A percentile compares a stretch with the other conserved stretches of the same genome.
Conservation (phyloP, 1,140 invertebrate genomes). For the Diorhabda sublineata region DNA sequence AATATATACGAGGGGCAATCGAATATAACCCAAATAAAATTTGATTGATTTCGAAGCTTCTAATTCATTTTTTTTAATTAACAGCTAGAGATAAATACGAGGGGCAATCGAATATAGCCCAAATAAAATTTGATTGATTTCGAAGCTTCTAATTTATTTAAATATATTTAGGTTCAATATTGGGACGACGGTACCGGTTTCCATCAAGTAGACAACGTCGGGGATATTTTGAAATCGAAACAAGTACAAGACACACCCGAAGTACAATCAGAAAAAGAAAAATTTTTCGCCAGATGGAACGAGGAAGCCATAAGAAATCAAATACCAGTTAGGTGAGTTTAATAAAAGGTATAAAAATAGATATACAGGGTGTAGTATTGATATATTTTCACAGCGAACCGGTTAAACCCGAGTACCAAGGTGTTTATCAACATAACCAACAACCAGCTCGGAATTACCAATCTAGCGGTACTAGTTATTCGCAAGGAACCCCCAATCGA, state of each 20-base stretch:
- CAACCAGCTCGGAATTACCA: slow-evolving; percentile 12
- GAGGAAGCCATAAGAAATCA: slow-evolving; percentile 55
- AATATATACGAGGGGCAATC: too few relatives aligned
- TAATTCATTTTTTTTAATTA: too few relatives aligned
- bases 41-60: too few relatives aligned
- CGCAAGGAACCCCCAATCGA: slow-evolving; percentile 3
- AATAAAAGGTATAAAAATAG: neutral
- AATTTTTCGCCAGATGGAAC: slow-evolving; percentile 58
- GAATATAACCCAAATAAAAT: too few relatives aligned
- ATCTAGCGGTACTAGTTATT: slow-evolving; percentile 2
- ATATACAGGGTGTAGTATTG: too few relatives aligned
- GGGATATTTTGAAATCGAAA: slow-evolving; percentile 52
- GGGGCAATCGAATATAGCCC: too few relatives aligned
- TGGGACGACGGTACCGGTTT: slow-evolving; percentile 61
- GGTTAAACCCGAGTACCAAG: neutral
- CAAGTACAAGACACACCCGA: slow-evolving; percentile 57
- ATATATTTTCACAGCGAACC: slow-evolving; percentile 3
- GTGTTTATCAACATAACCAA: slow-evolving; percentile 4
- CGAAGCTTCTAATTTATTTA: neutral
- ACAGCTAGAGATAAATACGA: too few relatives aligned
- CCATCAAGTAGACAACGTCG: slow-evolving; percentile 63
- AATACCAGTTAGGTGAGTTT: slow-evolving; percentile 37
- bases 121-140: too few relatives aligned
- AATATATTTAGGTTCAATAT: slow-evolving; percentile 51
- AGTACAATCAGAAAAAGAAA: slow-evolving; percentile 57